These are phyloP conservation scores for Strigamia maritima DNA, from an alignment of 2,888 invertebrate genomes.

Conservation along the genomic window DNA sequence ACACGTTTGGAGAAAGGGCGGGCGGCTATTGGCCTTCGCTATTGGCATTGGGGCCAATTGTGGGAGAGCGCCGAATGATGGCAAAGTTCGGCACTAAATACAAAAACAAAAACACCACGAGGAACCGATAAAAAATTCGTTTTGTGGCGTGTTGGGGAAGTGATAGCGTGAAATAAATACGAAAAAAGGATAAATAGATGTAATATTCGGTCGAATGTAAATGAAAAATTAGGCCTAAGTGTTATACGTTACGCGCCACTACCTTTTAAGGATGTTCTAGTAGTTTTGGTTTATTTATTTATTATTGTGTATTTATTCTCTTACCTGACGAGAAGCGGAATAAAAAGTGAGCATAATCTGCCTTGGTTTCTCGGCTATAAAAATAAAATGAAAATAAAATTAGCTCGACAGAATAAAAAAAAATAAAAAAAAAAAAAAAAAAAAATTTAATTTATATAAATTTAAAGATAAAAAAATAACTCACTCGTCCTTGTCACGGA, in stretches of 20 bases:
- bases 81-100: background rate
- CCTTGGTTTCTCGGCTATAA: too few relatives aligned
- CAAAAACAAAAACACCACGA: slow-evolving; percentile 13
- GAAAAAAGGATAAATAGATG: background rate
- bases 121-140: background rate
- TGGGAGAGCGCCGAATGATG: background rate
- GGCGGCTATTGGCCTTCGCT: slow-evolving; percentile 7
- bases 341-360: too few relatives aligned
- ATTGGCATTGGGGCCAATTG: background rate
- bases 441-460: background rate
- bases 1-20: background rate
- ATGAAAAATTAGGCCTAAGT: background rate
- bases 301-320: too few relatives aligned
- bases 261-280: background rate
- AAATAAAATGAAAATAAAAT: too few relatives aligned
- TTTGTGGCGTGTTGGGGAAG: background rate
- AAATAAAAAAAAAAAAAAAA: too few relatives aligned
- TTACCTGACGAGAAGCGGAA: too few relatives aligned
- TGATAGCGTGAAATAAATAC: background rate
- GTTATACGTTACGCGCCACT: background rate
- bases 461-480: background rate
- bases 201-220: background rate
- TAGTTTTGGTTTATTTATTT: too few relatives aligned
- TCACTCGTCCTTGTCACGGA: background rate
- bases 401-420: too few relatives aligned